phyloP scores from a whole-genome alignment of 2,888 invertebrate genomes.

The Volucella inanis region DNA sequence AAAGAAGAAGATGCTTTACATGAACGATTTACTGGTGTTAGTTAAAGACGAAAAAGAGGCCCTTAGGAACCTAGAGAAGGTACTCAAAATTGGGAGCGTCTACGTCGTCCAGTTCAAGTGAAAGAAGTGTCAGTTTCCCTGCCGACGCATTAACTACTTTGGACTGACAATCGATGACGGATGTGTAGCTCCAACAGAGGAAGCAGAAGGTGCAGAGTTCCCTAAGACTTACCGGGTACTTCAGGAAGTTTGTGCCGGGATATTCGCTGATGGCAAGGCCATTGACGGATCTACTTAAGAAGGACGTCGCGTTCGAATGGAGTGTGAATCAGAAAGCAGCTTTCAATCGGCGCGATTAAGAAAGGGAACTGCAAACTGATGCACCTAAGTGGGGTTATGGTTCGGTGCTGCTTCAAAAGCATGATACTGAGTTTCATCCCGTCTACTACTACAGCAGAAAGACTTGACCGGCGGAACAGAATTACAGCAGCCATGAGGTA shows the following conservation, averaged over 20 bases:
- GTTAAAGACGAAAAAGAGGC: no score
- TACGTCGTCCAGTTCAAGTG: conserved; percentile 36
- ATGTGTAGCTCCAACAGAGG: conserved; percentile 63
- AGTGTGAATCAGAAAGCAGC: conserved; percentile 69
- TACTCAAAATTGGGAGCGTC: not conserved
- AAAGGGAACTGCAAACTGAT: conserved; percentile 50
- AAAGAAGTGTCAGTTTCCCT: conserved; percentile 31
- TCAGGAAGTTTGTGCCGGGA: conserved; percentile 6
- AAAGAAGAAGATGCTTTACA: no score
- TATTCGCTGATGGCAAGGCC: not conserved
- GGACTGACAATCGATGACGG: conserved; percentile 22
- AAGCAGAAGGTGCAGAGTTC: conserved; percentile 9
- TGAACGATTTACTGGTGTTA: no score
- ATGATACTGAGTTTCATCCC: not conserved
- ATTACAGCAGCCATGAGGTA: conserved; percentile 47
- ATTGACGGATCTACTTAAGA: not conserved
- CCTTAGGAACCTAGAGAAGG: conserved; percentile 10
- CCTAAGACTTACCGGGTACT: conserved; percentile 3
- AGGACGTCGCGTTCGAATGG: not conserved
- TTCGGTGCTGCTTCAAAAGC: conserved; percentile 14
- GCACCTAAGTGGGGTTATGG: conserved; percentile 21
- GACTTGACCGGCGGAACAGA: not conserved
- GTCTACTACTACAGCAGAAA: conserved; percentile 15
- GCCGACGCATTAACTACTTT: conserved; percentile 11
- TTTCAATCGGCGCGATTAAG: conserved; percentile 55